Percentiles rank a stretch among this genome's conserved stretches.
Evolutionary conservation across 2,113 vertebrate species (phyloP).

Genomic region (Xyliphius kryptos): DNA sequence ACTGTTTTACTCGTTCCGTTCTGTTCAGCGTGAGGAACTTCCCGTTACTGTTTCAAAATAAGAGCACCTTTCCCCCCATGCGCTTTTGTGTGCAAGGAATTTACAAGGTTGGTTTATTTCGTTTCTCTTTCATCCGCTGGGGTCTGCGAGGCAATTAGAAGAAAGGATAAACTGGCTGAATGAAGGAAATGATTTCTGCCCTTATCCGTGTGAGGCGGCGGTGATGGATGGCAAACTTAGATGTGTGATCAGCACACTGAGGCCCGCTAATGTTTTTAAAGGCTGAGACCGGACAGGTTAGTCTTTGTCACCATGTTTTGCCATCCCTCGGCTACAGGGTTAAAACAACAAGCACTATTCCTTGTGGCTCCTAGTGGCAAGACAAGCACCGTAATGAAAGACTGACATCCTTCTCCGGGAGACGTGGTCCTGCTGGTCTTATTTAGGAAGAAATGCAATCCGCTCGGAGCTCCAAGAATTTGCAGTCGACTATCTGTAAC

Average conservation of each 20-base stretch:
- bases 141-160: too few relatives aligned
- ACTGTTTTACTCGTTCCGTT: neutral
- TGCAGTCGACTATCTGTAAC: neutral
- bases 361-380: slow-evolving; percentile 40
- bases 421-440: neutral
- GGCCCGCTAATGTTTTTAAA: slow-evolving; percentile 38
- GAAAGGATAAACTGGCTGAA: too few relatives aligned
- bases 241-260: slow-evolving; percentile 7
- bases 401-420: slow-evolving; percentile 16
- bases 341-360: slow-evolving; percentile 52
- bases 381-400: slow-evolving; percentile 31
- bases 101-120: slow-evolving; percentile 36
- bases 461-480: slow-evolving; percentile 1
- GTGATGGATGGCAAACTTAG: slow-evolving; percentile 15
- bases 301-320: slow-evolving; percentile 51
- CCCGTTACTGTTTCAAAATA: slow-evolving; percentile 36
- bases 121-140: slow-evolving; percentile 27
- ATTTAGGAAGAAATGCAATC: slow-evolving; percentile 9
- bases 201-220: too few relatives aligned
- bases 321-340: slow-evolving; percentile 48
- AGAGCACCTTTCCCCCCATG: slow-evolving; percentile 18
- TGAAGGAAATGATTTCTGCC: too few relatives aligned
- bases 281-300: slow-evolving; percentile 34
- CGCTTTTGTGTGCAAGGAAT: too few relatives aligned
- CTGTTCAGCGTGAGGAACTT: slow-evolving; percentile 15